phyloP scores from a whole-genome alignment of 2,113 vertebrate genomes.

The Nematolebias whitei region DNA sequence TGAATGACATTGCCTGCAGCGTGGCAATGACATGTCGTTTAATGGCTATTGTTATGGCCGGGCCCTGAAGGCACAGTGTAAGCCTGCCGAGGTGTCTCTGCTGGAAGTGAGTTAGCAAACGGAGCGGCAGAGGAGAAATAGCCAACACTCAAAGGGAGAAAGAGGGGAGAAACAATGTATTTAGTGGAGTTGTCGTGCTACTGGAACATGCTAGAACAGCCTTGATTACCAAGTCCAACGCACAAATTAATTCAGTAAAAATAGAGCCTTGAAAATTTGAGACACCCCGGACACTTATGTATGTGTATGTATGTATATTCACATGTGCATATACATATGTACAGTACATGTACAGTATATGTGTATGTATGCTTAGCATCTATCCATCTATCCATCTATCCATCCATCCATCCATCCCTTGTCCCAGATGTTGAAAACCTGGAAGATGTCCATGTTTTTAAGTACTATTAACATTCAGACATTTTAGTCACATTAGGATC shows the following conservation, averaged over 20 bases:
- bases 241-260: slow-evolving; percentile 11
- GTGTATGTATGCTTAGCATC: too few relatives aligned
- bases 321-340: too few relatives aligned
- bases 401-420: too few relatives aligned
- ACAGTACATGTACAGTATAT: too few relatives aligned
- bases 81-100: slow-evolving; percentile 29
- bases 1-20: slow-evolving; percentile 62
- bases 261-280: too few relatives aligned
- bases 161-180: neutral
- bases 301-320: too few relatives aligned
- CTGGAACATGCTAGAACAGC: neutral
- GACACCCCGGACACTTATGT: too few relatives aligned
- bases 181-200: neutral
- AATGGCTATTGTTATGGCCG: slow-evolving; percentile 51
- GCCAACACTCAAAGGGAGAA: neutral
- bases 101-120: slow-evolving; percentile 32
- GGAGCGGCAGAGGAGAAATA: neutral
- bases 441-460: neutral
- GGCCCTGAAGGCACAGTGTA: slow-evolving; percentile 9
- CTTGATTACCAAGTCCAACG: neutral
- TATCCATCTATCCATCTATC: too few relatives aligned
- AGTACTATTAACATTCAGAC: too few relatives aligned
- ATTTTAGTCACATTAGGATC: neutral
- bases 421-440: neutral
- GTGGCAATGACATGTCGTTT: slow-evolving; percentile 48